Conservation (phyloP, 30 jellyfish, hydroid and myxozoan genomes). For the Hydractinia symbiolongicarpus region DNA sequence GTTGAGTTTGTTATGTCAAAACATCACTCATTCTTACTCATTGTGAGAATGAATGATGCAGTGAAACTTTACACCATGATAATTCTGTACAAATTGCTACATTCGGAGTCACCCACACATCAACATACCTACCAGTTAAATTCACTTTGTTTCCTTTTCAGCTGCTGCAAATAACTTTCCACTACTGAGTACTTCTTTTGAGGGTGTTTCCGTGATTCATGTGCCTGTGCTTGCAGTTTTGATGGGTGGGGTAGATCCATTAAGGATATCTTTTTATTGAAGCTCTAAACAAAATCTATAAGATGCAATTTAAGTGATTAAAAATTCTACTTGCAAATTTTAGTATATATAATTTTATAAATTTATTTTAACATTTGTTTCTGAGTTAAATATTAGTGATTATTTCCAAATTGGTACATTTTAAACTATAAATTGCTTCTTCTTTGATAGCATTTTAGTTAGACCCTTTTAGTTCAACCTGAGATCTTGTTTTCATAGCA, state of each 20-base stretch:
- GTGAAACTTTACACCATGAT: no score
- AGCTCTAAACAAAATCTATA: not conserved
- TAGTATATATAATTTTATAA: no score
- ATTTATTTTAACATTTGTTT: no score
- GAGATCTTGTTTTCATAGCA: no score
- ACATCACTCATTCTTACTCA: not conserved
- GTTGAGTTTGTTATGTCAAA: not conserved
- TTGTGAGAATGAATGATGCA: not conserved
- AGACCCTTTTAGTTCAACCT: no score
- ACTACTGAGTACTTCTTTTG: not conserved
- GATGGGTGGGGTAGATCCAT: constrained; percentile 7
- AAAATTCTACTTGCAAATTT: no score
- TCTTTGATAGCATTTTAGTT: no score
- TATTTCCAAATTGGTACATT: no score
- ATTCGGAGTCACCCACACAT: not conserved
- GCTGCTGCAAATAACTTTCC: constrained; percentile 3
- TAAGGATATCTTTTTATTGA: not conserved
- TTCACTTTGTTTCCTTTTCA: constrained; percentile 15
- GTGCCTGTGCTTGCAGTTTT: not conserved
- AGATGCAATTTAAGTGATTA: not conserved
- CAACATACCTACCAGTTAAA: constrained; percentile 5
- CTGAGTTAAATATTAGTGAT: no score
- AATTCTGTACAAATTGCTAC: no score
- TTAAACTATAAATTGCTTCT: no score
- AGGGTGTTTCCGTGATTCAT: not conserved